Conservation (phyloP, 2,797 vertebrate species). For the Phalanger gymnotis region DNA sequence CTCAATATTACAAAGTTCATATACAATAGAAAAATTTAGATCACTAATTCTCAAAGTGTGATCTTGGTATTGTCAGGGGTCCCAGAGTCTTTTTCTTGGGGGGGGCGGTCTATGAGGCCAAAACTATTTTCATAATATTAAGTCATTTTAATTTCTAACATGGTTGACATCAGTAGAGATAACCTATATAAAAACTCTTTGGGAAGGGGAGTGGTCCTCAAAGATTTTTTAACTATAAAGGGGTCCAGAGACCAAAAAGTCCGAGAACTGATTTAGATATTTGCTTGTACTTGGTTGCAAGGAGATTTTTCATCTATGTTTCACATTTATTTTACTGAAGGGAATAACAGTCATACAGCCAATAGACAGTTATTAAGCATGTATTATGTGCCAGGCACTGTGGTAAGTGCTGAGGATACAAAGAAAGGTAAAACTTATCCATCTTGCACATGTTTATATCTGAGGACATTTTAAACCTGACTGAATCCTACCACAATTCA, state of each 20-base stretch:
- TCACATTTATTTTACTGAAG: not conserved
- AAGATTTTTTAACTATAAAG: not conserved
- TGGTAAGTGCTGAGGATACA: not conserved
- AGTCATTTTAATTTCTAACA: not conserved
- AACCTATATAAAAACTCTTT: not conserved
- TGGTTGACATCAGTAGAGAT: not conserved
- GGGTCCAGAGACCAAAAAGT: not conserved
- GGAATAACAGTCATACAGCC: not conserved
- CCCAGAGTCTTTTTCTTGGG: not conserved
- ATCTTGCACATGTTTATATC: conserved; percentile 61
- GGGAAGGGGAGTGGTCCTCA: not conserved
- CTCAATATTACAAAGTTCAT: conserved; percentile 59
- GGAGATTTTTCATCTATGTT: conserved; percentile 66
- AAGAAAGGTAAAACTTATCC: conserved; percentile 38
- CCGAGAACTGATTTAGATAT: not conserved
- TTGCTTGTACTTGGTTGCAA: conserved; percentile 70
- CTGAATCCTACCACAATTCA: conserved; percentile 35
- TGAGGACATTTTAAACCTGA: conserved; percentile 60
- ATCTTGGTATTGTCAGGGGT: not conserved
- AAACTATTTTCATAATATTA: not conserved
- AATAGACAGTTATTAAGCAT: not conserved
- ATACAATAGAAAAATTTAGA: conserved; percentile 67
- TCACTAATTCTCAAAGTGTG: not conserved
- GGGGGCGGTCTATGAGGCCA: not conserved
- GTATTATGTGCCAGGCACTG: not conserved